Percentiles rank a stretch among this genome's conserved stretches.
Evolutionary conservation across 2,888 invertebrate species (phyloP).

Genomic region (Plagiodera versicolora): DNA sequence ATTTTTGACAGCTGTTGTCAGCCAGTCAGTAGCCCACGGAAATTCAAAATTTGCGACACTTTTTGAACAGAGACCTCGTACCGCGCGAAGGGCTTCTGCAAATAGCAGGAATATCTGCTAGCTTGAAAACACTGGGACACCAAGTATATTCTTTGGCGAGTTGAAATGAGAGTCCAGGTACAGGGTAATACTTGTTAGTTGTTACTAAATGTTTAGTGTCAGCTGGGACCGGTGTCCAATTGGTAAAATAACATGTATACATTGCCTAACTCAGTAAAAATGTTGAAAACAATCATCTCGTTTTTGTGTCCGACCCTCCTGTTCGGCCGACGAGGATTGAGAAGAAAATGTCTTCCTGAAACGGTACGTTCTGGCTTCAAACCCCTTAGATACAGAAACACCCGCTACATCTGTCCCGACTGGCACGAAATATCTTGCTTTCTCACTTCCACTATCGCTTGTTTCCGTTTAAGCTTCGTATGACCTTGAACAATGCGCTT

Average conservation of each 20-base stretch:
- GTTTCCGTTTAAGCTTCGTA: slow-evolving; percentile 13
- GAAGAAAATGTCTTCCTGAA: slow-evolving; percentile 1
- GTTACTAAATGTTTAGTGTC: slow-evolving; percentile 49
- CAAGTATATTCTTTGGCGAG: background rate
- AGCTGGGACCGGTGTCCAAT: slow-evolving; percentile 55
- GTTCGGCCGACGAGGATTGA: slow-evolving; percentile 5
- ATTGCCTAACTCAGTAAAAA: slow-evolving; percentile 24
- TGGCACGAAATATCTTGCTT: slow-evolving; percentile 58
- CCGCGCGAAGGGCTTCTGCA: no score
- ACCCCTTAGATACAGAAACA: slow-evolving; percentile 23
- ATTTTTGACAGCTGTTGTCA: no score
- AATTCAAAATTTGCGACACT: no score
- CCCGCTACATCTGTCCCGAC: slow-evolving; percentile 55
- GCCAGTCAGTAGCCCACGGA: no score
- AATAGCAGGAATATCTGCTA: no score
- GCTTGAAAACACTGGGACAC: no score
- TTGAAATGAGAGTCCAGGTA: background rate
- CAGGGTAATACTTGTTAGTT: slow-evolving; percentile 21
- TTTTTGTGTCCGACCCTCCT: slow-evolving; percentile 12
- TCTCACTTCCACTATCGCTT: slow-evolving; percentile 34
- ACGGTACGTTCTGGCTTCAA: slow-evolving; percentile 35
- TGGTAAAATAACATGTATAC: slow-evolving; percentile 21
- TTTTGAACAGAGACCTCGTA: no score
- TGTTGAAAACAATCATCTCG: slow-evolving; percentile 20
- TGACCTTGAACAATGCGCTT: background rate